Evolutionary conservation across 2,797 vertebrate genomes (phyloP).

Genomic region (Siniperca scherzeri): DNA sequence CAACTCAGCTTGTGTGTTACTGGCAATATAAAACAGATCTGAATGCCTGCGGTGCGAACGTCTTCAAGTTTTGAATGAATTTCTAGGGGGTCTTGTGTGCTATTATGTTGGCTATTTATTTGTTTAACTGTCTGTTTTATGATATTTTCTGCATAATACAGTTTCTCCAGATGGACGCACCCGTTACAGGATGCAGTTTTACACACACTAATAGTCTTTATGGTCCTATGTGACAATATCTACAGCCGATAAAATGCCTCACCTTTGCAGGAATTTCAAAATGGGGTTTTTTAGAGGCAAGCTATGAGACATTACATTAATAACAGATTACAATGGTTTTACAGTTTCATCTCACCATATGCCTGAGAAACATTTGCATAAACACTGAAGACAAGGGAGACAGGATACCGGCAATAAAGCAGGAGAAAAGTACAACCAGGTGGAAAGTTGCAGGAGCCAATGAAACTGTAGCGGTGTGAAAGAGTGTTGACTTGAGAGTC

Average conservation of each 20-base stretch:
- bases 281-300: slow-evolving; percentile 17
- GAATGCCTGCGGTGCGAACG: slow-evolving; percentile 46
- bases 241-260: slow-evolving; percentile 13
- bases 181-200: slow-evolving; percentile 9
- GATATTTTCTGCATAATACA: slow-evolving; percentile 25
- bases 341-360: slow-evolving; percentile 14
- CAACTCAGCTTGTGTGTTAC: slow-evolving; percentile 69
- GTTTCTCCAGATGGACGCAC: slow-evolving; percentile 28
- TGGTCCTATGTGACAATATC: slow-evolving; percentile 8
- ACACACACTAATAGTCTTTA: slow-evolving; percentile 25
- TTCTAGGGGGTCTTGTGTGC: slow-evolving; percentile 19
- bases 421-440: not conserved
- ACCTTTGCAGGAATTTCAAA: slow-evolving; percentile 21
- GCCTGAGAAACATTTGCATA: slow-evolving; percentile 35
- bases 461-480: slow-evolving; percentile 39
- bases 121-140: slow-evolving; percentile 37
- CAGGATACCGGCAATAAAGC: slow-evolving; percentile 1
- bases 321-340: slow-evolving; percentile 15
- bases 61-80: slow-evolving; percentile 50
- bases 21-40: slow-evolving; percentile 49
- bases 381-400: not conserved
- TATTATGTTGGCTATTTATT: slow-evolving; percentile 26
- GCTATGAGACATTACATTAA: slow-evolving; percentile 7
- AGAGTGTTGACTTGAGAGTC: slow-evolving; percentile 5
- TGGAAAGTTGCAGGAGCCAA: slow-evolving; percentile 8